Conservation (phyloP, 2,113 vertebrate species). For the Phoxinus phoxinus region DNA sequence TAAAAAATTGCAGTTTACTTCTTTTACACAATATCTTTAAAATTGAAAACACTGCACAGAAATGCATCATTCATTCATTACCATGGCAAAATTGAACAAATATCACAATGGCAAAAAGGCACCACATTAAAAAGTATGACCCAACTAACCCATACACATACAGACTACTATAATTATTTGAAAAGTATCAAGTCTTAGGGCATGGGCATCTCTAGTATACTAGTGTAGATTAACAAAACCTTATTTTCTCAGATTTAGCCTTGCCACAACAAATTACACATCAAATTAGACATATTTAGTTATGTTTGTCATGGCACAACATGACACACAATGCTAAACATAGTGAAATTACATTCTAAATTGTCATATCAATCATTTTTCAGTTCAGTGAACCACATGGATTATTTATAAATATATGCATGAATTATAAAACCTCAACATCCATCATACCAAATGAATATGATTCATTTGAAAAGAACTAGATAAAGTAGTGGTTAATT, state of each 20-base stretch:
- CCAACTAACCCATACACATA: too few relatives aligned
- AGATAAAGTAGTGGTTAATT: not conserved
- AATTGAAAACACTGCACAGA: not conserved
- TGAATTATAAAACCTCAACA: conserved; percentile 23
- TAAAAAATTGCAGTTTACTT: not conserved
- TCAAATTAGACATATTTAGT: conserved; percentile 3
- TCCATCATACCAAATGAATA: conserved; percentile 14
- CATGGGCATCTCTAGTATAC: not conserved
- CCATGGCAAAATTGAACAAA: too few relatives aligned
- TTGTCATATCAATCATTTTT: conserved; percentile 28
- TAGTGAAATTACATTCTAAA: conserved; percentile 11
- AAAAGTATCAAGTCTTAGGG: not conserved
- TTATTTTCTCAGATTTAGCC: not conserved
- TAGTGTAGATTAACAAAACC: not conserved
- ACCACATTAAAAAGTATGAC: too few relatives aligned
- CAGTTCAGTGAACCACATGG: conserved; percentile 23
- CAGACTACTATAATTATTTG: not conserved
- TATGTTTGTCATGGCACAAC: conserved; percentile 16
- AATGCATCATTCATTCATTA: not conserved
- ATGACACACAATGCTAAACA: not conserved
- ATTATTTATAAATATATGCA: conserved; percentile 33
- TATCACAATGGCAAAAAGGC: too few relatives aligned
- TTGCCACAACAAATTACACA: conserved; percentile 19
- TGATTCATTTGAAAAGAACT: conserved; percentile 18
- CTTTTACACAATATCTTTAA: not conserved